These are phyloP conservation scores for Semotilus atromaculatus DNA, from an alignment of 2,797 vertebrate genomes.

Conservation along the genomic window DNA sequence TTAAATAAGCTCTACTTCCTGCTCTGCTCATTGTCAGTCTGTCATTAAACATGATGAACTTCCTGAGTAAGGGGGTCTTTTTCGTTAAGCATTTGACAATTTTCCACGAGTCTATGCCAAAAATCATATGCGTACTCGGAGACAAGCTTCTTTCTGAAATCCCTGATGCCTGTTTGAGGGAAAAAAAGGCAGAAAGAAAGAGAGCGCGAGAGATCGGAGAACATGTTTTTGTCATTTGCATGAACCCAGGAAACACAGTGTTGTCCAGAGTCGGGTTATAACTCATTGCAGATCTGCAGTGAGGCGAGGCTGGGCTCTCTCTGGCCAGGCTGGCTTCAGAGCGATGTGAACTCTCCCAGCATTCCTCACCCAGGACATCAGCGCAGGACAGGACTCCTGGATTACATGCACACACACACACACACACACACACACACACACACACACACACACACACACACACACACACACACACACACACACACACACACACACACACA, in stretches of 20 bases:
- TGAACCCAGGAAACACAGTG: slow-evolving; percentile 59
- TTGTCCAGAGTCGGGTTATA: slow-evolving; percentile 56
- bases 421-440: neutral
- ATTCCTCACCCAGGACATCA: slow-evolving; percentile 25
- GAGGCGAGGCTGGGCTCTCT: slow-evolving; percentile 40
- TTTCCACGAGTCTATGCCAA: slow-evolving; percentile 66
- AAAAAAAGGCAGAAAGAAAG: slow-evolving; percentile 34
- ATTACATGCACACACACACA: neutral
- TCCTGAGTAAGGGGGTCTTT: slow-evolving; percentile 55
- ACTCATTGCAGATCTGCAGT: slow-evolving; percentile 59
- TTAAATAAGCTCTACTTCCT: slow-evolving; percentile 51
- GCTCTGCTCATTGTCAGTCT: slow-evolving; percentile 59
- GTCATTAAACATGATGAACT: slow-evolving; percentile 64
- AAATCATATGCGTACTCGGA: slow-evolving; percentile 64
- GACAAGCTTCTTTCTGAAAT: slow-evolving; percentile 57
- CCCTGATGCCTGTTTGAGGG: slow-evolving; percentile 56
- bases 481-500: neutral
- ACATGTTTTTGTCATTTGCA: slow-evolving; percentile 69
- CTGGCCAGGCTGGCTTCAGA: slow-evolving; percentile 30
- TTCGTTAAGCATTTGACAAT: slow-evolving; percentile 62
- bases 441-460: neutral
- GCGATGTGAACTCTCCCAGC: slow-evolving; percentile 38
- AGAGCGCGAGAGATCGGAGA: slow-evolving; percentile 44
- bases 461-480: neutral
- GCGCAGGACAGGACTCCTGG: slow-evolving; percentile 17